Conservation (phyloP, 92 coral and sea anemone species). For the Heteractis magnifica region DNA sequence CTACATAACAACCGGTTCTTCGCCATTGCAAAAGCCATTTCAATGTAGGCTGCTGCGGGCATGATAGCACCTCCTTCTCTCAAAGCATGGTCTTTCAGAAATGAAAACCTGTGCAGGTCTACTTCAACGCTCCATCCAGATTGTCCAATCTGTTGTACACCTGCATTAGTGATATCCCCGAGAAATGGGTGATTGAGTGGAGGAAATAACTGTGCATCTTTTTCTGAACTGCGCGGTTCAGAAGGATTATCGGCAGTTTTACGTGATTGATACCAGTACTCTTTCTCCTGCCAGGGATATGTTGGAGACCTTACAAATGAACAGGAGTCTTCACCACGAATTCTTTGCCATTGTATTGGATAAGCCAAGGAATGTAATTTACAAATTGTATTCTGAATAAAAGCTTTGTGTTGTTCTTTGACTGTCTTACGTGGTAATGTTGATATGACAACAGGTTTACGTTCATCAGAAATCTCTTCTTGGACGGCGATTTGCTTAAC, state of each 20-base stretch:
- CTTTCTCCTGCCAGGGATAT: constrained; percentile 64
- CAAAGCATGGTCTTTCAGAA: constrained; percentile 70
- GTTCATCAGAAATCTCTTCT: constrained; percentile 17
- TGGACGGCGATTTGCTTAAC: constrained; percentile 47
- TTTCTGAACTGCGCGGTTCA: background rate
- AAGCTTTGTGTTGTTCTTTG: constrained; percentile 44
- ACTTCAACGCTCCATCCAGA: constrained; percentile 76
- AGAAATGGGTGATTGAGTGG: constrained; percentile 54
- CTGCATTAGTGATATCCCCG: constrained; percentile 39
- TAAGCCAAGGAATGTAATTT: constrained; percentile 30
- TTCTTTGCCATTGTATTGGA: constrained; percentile 48
- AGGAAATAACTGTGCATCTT: background rate
- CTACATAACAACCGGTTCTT: constrained; percentile 41
- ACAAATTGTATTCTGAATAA: constrained; percentile 53
- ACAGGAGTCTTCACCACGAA: constrained; percentile 39
- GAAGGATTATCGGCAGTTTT: background rate
- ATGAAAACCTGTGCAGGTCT: constrained; percentile 60
- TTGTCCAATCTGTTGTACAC: constrained; percentile 55
- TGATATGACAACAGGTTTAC: constrained; percentile 25
- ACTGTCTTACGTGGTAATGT: constrained; percentile 51
- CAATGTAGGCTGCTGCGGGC: constrained; percentile 78
- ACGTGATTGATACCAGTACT: constrained; percentile 40
- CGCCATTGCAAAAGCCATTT: constrained; percentile 82
- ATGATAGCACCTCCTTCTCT: constrained; percentile 65
- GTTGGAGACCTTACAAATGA: constrained; percentile 44